phyloP scores from a whole-genome alignment of 2,888 invertebrate species.

The Cetonia aurata region DNA sequence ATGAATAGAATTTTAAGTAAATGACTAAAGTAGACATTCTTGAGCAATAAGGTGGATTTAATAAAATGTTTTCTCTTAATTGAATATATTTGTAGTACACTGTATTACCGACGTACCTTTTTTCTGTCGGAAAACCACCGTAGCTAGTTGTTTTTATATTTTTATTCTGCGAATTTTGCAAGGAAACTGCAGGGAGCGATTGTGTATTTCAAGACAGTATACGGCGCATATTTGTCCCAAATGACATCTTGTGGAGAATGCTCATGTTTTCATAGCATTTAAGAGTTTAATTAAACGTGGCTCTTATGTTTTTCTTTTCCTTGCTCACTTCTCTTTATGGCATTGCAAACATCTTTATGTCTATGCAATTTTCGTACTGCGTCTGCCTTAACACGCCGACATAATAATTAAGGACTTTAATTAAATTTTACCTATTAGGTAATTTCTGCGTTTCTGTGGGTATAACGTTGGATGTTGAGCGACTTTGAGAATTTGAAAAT shows the following conservation, averaged over 20 bases:
- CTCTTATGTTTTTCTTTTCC: slow-evolving; percentile 22
- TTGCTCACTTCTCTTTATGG: slow-evolving; percentile 24
- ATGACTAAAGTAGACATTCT: too few species aligned
- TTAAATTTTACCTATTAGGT: slow-evolving; percentile 35
- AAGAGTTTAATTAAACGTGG: slow-evolving; percentile 34
- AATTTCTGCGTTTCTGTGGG: slow-evolving; percentile 22
- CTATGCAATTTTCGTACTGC: slow-evolving; percentile 34
- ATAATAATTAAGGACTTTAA: slow-evolving; percentile 33
- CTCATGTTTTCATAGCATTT: slow-evolving; percentile 26
- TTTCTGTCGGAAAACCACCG: too few species aligned
- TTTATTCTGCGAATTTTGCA: slow-evolving; percentile 18
- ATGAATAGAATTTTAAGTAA: neutral
- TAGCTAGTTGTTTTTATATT: slow-evolving; percentile 9
- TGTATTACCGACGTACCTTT: too few species aligned
- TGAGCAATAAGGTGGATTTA: too few species aligned
- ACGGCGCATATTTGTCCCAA: slow-evolving; percentile 26
- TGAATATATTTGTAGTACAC: too few species aligned
- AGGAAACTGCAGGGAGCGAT: neutral
- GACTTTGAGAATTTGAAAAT: slow-evolving; percentile 21
- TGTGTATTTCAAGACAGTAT: neutral
- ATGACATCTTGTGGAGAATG: slow-evolving; percentile 14
- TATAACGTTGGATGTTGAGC: slow-evolving; percentile 4
- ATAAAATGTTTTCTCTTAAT: neutral
- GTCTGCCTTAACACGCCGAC: slow-evolving; percentile 20
- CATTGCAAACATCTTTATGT: slow-evolving; percentile 31